A percentile compares a stretch with the other conserved stretches of the same genome.
Conservation (phyloP, 2,797 vertebrate species). For the Acridotheres tristis region DNA sequence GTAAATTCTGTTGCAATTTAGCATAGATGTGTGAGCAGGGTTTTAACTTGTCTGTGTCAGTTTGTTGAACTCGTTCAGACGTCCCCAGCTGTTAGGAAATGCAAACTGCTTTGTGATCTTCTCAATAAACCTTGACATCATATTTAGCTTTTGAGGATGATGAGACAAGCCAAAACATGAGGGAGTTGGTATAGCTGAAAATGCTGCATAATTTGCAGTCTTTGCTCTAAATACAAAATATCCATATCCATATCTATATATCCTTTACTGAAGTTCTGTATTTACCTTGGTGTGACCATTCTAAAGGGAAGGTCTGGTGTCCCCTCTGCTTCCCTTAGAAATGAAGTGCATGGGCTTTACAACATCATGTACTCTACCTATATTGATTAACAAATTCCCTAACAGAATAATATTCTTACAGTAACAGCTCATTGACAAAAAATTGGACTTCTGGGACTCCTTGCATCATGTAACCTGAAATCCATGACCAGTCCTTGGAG, state of each 20-base stretch:
- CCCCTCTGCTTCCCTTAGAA: background rate
- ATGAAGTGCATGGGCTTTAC: background rate
- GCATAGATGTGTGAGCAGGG: background rate
- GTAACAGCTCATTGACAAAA: background rate
- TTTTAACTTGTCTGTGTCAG: background rate
- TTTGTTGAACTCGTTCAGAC: background rate
- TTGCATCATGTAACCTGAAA: background rate
- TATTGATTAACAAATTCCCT: background rate
- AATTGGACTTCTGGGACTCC: background rate
- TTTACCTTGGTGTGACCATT: background rate
- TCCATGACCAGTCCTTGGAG: background rate
- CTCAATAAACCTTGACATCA: background rate
- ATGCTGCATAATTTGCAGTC: background rate
- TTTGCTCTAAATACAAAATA: background rate
- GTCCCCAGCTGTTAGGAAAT: constrained; percentile 1
- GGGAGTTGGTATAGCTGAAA: background rate
- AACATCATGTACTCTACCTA: background rate
- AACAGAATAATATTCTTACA: background rate
- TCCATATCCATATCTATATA: background rate
- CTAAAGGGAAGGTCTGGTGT: background rate
- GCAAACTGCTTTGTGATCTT: constrained; percentile 25
- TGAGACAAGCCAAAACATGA: background rate
- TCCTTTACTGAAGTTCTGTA: background rate
- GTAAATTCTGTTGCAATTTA: background rate
- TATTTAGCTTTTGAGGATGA: background rate